Evolutionary conservation across 2,113 vertebrate genomes (phyloP), one percentile per base, ranked within the genome.

Genomic region (Balaenoptera acutorostrata): DNA sequence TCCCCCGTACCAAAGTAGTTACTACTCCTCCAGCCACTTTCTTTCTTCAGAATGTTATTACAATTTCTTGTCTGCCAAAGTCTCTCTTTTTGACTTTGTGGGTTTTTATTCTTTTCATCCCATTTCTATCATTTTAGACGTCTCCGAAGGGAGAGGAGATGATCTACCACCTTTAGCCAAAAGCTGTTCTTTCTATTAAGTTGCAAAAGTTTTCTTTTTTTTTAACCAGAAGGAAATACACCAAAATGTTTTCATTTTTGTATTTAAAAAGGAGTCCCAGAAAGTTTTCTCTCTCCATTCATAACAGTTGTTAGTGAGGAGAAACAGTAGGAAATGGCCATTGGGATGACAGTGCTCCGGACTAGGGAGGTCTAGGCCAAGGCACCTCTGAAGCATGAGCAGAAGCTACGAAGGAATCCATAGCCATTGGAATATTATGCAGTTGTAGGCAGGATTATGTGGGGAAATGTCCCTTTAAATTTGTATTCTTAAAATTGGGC

Each of bases 171-270:
- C 15, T 49, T 83, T 90, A 77, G 97, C 97, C 97, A 97, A 98
- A 97, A 98, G 93, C 68, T 96, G 88, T 81, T 98, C 97, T 97
- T 97, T 44, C 95, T 55, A 63, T 97, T 95, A 98, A 97, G 96
- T 97, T 85, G 96, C 85, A 96, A 97, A 97, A 94, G 29, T 6
- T 96, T 95, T 78, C 81, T 85, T 97, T 92, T 98, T 97, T 96
- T 96, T 94, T 88, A 97, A 98, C 95, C 91, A 36, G 9, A 41
- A 93, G 52, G 7, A 86, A 92, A 33, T 63, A 82, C 3, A 55
- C 71, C 20, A 55, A 11, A 88, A 41, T 41, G 18, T 72, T 92
- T 31, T 55, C 31, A 41, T 83, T 84, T 25, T 85, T 83, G 36
- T 59, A n/a, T 95, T 61, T 0, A 69, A 49, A 39, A 72, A 57